These are phyloP conservation scores for Setipinna tenuifilis DNA, from an alignment of 2,797 vertebrate genomes.

Conservation along the genomic window DNA sequence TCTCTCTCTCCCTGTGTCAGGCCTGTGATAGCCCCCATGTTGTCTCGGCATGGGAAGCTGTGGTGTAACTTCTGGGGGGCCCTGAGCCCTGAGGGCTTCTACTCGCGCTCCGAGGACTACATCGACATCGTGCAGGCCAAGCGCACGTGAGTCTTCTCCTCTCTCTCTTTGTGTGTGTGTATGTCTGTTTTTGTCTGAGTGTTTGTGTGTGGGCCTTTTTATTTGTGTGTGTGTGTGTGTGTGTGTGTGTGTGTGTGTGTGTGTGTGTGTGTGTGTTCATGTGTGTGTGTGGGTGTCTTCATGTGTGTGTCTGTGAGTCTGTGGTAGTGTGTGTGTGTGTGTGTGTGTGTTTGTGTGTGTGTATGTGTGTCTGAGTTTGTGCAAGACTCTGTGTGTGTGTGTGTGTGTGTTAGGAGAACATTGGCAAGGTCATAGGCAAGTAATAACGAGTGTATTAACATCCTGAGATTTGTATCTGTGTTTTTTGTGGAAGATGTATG, in stretches of 20 bases:
- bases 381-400: background rate
- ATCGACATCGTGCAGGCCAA: conserved; percentile 90
- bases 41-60: conserved; percentile 86
- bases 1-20: conserved; percentile 60
- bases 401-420: background rate
- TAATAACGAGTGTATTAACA: background rate
- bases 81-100: conserved; percentile 85
- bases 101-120: conserved; percentile 88
- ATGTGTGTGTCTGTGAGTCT: background rate
- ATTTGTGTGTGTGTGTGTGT: background rate
- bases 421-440: background rate
- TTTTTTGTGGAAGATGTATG: no score
- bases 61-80: conserved; percentile 95
- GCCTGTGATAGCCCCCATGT: conserved; percentile 83
- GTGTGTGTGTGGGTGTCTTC: background rate
- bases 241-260: background rate
- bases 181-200: conserved; percentile 61
- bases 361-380: background rate
- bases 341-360: background rate
- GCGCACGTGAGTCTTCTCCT: conserved; percentile 76
- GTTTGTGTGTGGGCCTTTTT: background rate
- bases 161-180: background rate
- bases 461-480: no score
- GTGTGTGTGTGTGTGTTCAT: background rate
- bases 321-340: background rate